Evolutionary conservation across 1,140 invertebrate species (phyloP).

Genomic region (Ceratina calcarata): DNA sequence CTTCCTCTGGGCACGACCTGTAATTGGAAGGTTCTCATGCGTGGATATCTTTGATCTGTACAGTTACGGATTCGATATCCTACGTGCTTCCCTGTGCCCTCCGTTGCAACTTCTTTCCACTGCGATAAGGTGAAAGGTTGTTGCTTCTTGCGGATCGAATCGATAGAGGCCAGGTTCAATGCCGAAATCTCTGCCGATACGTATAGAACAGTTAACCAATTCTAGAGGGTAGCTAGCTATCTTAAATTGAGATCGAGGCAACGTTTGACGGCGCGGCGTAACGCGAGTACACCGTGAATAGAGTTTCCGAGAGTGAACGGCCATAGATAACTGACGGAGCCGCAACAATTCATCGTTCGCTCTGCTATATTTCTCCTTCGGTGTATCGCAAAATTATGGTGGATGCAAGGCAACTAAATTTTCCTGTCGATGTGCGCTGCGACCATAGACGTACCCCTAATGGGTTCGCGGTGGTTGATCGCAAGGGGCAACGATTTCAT

Average conservation of each 20-base stretch:
- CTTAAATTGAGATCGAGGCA: conserved; percentile 36
- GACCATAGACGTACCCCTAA: conserved; percentile 39
- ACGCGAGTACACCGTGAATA: not conserved
- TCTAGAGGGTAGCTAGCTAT: not conserved
- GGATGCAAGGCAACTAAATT: conserved; percentile 42
- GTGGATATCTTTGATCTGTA: conserved; percentile 47
- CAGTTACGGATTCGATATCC: conserved; percentile 36
- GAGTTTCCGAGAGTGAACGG: not conserved
- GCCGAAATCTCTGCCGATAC: too few species aligned
- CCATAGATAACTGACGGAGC: conserved; percentile 20
- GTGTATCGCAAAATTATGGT: conserved; percentile 41
- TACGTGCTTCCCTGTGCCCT: conserved; percentile 10
- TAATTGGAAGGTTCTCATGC: conserved; percentile 52
- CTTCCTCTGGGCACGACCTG: not conserved
- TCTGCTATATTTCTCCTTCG: conserved; percentile 29
- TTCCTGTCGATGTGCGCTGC: conserved; percentile 31
- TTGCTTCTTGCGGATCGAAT: not conserved
- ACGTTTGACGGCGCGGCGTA: conserved; percentile 5
- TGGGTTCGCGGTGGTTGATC: conserved; percentile 49
- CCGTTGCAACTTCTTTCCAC: not conserved
- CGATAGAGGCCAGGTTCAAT: not conserved
- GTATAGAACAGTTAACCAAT: not conserved
- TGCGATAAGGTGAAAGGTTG: not conserved
- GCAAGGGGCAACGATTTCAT: conserved; percentile 57
- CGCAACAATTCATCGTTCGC: conserved; percentile 53